Percentiles rank a stretch among this genome's conserved stretches.
Conservation (phyloP, 2,797 vertebrate genomes). For the Tolypeutes matacus region DNA sequence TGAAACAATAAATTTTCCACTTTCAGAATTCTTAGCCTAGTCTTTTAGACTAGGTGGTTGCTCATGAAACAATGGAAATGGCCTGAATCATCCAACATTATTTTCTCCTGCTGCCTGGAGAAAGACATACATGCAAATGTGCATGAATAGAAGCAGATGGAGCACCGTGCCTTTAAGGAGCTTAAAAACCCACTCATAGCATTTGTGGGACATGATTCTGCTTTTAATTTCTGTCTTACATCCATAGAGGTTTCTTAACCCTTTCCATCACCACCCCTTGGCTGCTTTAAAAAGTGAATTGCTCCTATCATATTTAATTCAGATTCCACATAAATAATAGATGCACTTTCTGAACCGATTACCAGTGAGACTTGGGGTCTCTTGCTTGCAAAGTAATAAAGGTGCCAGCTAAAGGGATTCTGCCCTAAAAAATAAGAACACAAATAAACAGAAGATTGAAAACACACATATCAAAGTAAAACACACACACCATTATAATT, state of each 20-base stretch:
- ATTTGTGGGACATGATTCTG: background rate
- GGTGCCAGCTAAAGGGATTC: background rate
- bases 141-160: background rate
- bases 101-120: background rate
- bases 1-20: conserved; percentile 31
- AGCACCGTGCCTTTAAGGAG: background rate
- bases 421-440: background rate
- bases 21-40: conserved; percentile 34
- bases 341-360: conserved; percentile 14
- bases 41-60: background rate
- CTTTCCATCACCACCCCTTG: background rate
- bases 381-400: background rate
- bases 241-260: background rate
- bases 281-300: conserved; percentile 43
- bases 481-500: no score
- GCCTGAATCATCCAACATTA: background rate
- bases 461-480: no score
- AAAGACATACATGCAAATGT: background rate
- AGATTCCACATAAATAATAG: conserved; percentile 59
- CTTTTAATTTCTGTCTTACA: background rate
- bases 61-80: conserved; percentile 21
- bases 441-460: background rate
- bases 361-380: background rate
- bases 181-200: background rate
- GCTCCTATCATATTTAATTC: conserved; percentile 34